Conservation (phyloP, 2,888 invertebrate species). For the Polyommatus iphigenia region DNA sequence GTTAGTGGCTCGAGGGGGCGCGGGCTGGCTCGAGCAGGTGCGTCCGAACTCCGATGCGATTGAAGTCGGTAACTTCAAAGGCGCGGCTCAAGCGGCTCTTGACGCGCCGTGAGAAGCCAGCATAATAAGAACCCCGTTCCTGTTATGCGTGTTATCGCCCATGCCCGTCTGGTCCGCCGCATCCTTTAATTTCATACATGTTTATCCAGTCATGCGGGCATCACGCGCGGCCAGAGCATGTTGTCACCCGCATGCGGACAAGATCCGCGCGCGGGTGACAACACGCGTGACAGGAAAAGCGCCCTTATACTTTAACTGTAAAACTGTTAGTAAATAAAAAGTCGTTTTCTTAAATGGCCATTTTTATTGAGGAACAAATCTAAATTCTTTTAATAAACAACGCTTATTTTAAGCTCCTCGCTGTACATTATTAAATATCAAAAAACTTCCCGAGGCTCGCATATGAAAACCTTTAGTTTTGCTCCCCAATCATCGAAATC, state of each 20-base stretch:
- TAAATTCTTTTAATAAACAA: conserved; percentile 56
- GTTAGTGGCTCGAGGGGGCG: no score
- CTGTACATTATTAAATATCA: conserved; percentile 51
- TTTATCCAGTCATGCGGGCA: not conserved
- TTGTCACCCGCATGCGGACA: not conserved
- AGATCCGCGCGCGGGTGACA: no score
- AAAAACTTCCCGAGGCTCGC: conserved; percentile 43
- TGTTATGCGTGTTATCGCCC: no score
- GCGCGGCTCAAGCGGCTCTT: no score
- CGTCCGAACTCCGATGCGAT: no score
- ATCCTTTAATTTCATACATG: not conserved
- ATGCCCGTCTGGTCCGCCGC: no score
- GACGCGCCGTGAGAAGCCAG: no score
- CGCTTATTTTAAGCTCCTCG: conserved; percentile 47
- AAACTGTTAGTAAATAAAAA: conserved; percentile 35
- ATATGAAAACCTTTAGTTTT: conserved; percentile 61
- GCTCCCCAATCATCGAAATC: conserved; percentile 64
- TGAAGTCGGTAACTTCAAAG: no score
- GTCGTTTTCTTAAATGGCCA: conserved; percentile 49
- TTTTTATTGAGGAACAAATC: conserved; percentile 71
- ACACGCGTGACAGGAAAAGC: not conserved
- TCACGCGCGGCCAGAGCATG: not conserved
- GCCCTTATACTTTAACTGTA: not conserved
- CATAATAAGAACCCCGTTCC: no score
- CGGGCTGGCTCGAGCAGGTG: no score